phyloP scores from a whole-genome alignment of 2,888 invertebrate genomes.

The Chrysolina oricalcia region DNA sequence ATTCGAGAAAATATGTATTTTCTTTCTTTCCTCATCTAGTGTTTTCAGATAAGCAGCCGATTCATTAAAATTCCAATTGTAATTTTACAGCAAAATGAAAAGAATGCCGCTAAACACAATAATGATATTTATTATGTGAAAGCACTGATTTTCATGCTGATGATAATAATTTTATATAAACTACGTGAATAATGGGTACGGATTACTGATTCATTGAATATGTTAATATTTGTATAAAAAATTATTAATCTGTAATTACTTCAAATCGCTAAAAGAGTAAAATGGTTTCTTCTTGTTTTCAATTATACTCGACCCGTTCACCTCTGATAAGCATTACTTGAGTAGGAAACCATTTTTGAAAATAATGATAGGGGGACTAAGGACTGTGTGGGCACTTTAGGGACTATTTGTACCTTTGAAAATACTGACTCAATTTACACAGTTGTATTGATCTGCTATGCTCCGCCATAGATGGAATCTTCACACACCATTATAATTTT shows the following conservation, averaged over 20 bases:
- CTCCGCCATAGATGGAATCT: no score
- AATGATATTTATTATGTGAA: slow-evolving; percentile 8
- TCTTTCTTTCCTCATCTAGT: no score
- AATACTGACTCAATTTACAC: no score
- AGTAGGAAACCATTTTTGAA: background rate
- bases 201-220: background rate
- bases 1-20: no score
- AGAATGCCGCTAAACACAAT: background rate
- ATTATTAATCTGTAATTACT: background rate
- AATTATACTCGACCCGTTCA: background rate
- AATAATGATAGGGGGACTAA: no score
- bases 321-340: background rate
- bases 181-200: background rate
- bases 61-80: background rate
- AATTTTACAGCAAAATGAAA: background rate
- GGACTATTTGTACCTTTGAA: no score
- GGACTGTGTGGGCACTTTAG: no score
- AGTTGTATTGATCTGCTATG: no score
- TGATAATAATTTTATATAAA: background rate
- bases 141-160: background rate
- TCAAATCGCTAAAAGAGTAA: background rate
- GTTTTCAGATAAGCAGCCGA: no score
- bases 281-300: background rate
- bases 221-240: background rate
- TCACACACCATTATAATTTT: no score